Conservation (phyloP, 2,797 vertebrate genomes). For the Phoebastria nigripes region DNA sequence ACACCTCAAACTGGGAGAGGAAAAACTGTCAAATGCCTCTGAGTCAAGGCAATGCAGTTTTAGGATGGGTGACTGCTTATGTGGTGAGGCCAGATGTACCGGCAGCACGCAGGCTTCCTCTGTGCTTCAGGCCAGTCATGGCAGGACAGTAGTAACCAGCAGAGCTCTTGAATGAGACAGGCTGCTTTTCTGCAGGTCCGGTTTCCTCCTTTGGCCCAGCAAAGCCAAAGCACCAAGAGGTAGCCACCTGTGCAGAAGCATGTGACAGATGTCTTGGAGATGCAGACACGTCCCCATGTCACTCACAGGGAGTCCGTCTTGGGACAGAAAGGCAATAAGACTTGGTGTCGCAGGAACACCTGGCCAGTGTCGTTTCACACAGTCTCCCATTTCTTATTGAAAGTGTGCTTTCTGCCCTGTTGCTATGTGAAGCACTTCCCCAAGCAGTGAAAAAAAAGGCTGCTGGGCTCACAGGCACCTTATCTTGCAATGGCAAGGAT, state of each 20-base stretch:
- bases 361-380: background rate
- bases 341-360: background rate
- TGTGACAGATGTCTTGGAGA: background rate
- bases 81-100: background rate
- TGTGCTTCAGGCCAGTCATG: background rate
- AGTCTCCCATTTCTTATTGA: background rate
- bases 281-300: background rate
- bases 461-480: background rate
- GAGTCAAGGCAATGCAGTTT: background rate
- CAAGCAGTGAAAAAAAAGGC: background rate
- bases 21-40: background rate
- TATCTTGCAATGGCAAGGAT: background rate
- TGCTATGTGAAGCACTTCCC: background rate
- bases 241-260: background rate
- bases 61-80: background rate
- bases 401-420: background rate
- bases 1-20: background rate
- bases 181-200: background rate
- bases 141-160: background rate
- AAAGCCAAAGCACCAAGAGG: background rate
- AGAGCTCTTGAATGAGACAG: background rate
- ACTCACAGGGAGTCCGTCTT: background rate
- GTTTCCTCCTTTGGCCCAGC: background rate
- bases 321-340: background rate
- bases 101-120: background rate